These are phyloP conservation scores for Phataginus tetradactyla DNA, from an alignment of 2,797 vertebrate genomes.

Conservation along the genomic window DNA sequence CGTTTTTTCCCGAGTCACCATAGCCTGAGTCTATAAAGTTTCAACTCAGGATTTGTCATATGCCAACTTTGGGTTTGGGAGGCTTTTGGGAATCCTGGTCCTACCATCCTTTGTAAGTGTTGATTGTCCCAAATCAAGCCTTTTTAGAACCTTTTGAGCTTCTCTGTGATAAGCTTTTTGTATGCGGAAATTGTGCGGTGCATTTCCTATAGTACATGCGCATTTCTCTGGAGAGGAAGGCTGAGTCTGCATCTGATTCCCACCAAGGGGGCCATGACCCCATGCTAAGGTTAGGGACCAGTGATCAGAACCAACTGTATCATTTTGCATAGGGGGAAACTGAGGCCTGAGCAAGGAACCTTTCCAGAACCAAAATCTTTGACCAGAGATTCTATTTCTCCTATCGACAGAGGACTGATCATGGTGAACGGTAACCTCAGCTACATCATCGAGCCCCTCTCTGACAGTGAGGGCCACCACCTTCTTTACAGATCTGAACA, in stretches of 20 bases:
- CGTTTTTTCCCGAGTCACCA: not conserved
- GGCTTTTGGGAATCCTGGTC: not conserved
- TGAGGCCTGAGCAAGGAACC: not conserved
- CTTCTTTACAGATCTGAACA: conserved; percentile 92
- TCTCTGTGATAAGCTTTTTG: not conserved
- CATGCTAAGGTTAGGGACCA: not conserved
- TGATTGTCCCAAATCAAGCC: not conserved
- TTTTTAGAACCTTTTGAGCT: not conserved
- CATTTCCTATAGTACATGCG: rapidly evolving
- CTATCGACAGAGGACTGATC: conserved; percentile 92
- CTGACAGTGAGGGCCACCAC: conserved; percentile 85
- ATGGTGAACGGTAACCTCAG: conserved; percentile 91
- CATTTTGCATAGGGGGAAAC: not conserved
- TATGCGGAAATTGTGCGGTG: not conserved
- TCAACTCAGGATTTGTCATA: not conserved
- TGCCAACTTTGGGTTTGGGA: not conserved
- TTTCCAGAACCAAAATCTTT: not conserved
- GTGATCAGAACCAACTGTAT: not conserved
- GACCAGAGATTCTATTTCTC: conserved; percentile 77
- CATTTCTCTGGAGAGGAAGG: not conserved
- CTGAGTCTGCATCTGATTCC: not conserved
- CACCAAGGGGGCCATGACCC: not conserved
- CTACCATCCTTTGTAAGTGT: not conserved
- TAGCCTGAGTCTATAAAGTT: not conserved
- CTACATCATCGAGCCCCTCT: conserved; percentile 94